Evolutionary conservation across 2,113 vertebrate species (phyloP).

Genomic region (Ophthalmolycus amberensis): DNA sequence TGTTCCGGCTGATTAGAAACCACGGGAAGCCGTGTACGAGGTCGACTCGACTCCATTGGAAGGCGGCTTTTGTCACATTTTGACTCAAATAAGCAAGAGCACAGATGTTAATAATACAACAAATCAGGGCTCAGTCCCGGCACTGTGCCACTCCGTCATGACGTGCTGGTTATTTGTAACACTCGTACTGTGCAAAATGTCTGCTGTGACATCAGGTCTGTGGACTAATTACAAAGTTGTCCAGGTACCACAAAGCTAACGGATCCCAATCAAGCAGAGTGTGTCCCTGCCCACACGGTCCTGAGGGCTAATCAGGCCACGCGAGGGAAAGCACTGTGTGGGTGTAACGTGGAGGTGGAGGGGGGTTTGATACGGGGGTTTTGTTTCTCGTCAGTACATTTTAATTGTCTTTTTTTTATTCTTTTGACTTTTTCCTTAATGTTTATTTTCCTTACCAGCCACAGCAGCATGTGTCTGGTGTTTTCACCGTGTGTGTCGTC

Average conservation of each 20-base stretch:
- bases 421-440: neutral
- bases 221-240: neutral
- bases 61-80: neutral
- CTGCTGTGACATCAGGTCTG: neutral
- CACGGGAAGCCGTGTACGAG: no score
- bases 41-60: no score
- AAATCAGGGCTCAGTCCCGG: neutral
- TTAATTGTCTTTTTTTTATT: neutral
- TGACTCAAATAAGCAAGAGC: neutral
- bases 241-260: constrained; percentile 6
- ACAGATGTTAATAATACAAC: neutral
- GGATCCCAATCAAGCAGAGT: neutral
- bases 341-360: neutral
- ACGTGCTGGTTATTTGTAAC: neutral
- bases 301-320: constrained; percentile 17
- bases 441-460: neutral
- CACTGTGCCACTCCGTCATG: neutral
- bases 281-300: constrained; percentile 6
- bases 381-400: constrained; percentile 13
- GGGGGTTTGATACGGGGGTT: neutral
- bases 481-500: neutral
- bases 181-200: neutral
- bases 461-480: neutral
- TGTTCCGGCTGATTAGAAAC: neutral
- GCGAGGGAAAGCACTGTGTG: constrained; percentile 1